Base-by-base conservation (phyloP, 1,140 invertebrate species). In the Pseudoatta argentina region DNA sequence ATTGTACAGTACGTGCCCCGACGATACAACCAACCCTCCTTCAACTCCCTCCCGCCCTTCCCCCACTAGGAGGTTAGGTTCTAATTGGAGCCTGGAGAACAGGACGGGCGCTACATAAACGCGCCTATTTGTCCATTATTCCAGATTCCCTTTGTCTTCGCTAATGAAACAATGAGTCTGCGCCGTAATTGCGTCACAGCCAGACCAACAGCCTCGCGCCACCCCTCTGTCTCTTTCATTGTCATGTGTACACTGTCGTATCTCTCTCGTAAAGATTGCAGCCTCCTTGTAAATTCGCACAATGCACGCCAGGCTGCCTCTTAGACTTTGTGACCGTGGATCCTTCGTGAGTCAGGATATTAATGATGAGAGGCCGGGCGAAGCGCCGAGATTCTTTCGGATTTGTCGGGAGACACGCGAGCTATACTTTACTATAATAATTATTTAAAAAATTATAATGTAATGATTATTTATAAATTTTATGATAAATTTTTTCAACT, bases 81-180 rank as follows among this genome's bases (percentile, higher is more conserved):
- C 93, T 95, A 95, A 95, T 95, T 95, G 94, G 94, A 94, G 92
- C 51, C 94, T 92, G 83, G 87, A 92, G 93, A 92, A 88, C 91
- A 93, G 91, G 91, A 94, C 92, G 75, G 91, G 94, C 91, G 93
- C 93, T 95, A 92, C 93, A 94, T 95, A 95, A 95, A 95, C 94
- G 94, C 94, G 93, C 93, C 94, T 95, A 95, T 94, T 95, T 95
- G 94, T 94, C 92, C 95, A 95, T 95, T 95, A 95, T 95, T 95
- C 91, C 93, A 95, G 94, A 95, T 95, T 95, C 94, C 87, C 94
- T 95, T 95, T 95, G 94, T 95, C 94, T 93, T 93, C 91, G 86
- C 92, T 95, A 95, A 95, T 95, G 94, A 95, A 95, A 95, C 95
- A 95, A 95, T 94, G 94, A 95, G 94, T 94, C 94, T 94, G 94